Evolutionary conservation across 2,797 vertebrate genomes (phyloP), one percentile per base, ranked within the genome.

Genomic region (Brotogeris chrysoptera): DNA sequence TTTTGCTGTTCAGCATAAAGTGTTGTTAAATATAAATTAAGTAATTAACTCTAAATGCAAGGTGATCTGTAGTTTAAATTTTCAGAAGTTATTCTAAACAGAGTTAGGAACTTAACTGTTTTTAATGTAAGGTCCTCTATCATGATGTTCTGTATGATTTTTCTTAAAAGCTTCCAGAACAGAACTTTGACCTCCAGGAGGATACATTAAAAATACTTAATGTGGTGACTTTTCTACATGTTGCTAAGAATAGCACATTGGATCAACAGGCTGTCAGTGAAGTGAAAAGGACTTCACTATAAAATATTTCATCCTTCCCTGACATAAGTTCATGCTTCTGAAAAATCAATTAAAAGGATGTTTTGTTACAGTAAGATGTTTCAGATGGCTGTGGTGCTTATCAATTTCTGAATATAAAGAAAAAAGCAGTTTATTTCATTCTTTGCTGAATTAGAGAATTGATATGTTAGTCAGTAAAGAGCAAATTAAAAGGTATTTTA

Each of bases 281-380:
- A 80, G 14, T 84, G 55, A 86, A 66, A 83, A 90, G 44, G 28
- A 84, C 80, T 78, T 90, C 24, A 64, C 39, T 91, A 10, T 91
- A 90, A 96, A 92, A 80, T 92, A 89, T 57, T 96, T 96, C 53
- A 82, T 52, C 64, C 30, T 71, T 77, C 64, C 68, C 64, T 95
- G 85, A 87, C 38, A 39, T 59, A 88, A 53, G 93, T 96, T 77
- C 78, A 38, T 91, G 53, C 81, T 72, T 96, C 79, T 90, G 50
- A 89, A 97, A 96, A 92, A 93, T 86, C 55, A 95, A 5, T 96
- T 94, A 90, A 74, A 95, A 80, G 50, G 24, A 65, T 88, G 9
- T 38, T 79, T 90, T 96, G 66, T 88, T 93, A 78, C 80, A 90
- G 70, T 90, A 43, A 43, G 39, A 84, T 85, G 57, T 82, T 93